Evolutionary conservation across 37 sponge, comb jelly and placozoan species (phyloP), one percentile per base, ranked within the genome.

Genomic region (Amphimedon queenslandica): DNA sequence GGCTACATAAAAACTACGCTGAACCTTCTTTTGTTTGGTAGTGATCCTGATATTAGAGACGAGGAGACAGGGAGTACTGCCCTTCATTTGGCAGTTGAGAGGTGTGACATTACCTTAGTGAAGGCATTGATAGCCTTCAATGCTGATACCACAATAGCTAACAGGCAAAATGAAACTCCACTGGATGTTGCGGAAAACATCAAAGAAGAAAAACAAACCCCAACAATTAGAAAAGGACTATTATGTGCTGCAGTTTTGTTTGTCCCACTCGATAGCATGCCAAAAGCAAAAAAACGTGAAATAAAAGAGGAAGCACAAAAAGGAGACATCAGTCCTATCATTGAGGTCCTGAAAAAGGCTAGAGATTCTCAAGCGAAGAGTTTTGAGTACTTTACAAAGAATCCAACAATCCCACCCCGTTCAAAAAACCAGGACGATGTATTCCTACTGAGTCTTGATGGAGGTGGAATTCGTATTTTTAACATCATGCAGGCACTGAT

Each of bases 401-500:
- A 55, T 33, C 53, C 68, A 18, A 28, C 16, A 27, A 42, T 27
- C 13, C 53, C 53, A 47, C 53, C 8, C 4, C 28, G 42, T 40
- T 56, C 40, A 37, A 13, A 20, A 24, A 20, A 28, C 1, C 20
- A 28, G 16, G 67, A 65, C 30, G 67, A 29, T 23, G 31, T 74
- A 1, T 43, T 82, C 38, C 72, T 88, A 24, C 88, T 88, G 21
- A 74, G 75, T 34, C 40, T 82, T 25, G 88, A 88, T 68, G 88
- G 88, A 0, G 88, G 88, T 28, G 88, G 88, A 6, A 82, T 78
- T 66, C 37, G 83, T 21, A 78, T 78, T 11, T 67, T 87, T 20
- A 35, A 77, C 21, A 69, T 57, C 20, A 43, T 58, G 33, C 53
- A 51, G n/a, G 36, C 64, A 37, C 63, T 82, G 20, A 38, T 24